phyloP scores from a whole-genome alignment of 2,888 invertebrate species.

The Argyresthia albistria region DNA sequence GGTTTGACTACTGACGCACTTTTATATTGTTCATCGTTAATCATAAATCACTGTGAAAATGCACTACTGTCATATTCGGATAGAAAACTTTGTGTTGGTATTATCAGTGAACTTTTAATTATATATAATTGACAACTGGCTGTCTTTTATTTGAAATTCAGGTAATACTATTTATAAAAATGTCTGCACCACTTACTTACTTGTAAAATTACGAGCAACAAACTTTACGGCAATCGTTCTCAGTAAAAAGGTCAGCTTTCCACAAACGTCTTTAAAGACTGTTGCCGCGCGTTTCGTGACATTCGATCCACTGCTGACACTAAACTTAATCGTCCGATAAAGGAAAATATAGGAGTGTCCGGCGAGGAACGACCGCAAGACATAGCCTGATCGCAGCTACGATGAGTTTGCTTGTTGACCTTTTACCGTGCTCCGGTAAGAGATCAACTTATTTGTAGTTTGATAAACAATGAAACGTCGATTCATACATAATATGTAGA shows the following conservation, averaged over 20 bases:
- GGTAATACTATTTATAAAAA: too few relatives aligned
- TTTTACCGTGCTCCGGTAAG: constrained; percentile 40
- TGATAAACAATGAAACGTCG: constrained; percentile 58
- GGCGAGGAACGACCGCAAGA: constrained; percentile 20
- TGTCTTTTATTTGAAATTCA: too few relatives aligned
- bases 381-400: constrained; percentile 23
- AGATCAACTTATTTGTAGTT: constrained; percentile 50
- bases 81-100: neutral
- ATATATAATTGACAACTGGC: too few relatives aligned
- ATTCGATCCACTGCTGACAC: constrained; percentile 24
- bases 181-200: too few relatives aligned
- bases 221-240: too few relatives aligned
- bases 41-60: too few relatives aligned
- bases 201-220: too few relatives aligned
- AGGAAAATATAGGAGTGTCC: constrained; percentile 18
- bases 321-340: constrained; percentile 19
- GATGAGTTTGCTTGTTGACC: constrained; percentile 30
- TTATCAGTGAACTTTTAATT: too few relatives aligned
- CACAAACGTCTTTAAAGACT: constrained; percentile 23
- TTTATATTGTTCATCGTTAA: too few relatives aligned
- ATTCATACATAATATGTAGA: constrained; percentile 54
- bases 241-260: constrained; percentile 16
- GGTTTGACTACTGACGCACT: neutral
- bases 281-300: constrained; percentile 21
- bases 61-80: neutral